Conservation (phyloP, 1,140 invertebrate genomes). For the Ips typographus region DNA sequence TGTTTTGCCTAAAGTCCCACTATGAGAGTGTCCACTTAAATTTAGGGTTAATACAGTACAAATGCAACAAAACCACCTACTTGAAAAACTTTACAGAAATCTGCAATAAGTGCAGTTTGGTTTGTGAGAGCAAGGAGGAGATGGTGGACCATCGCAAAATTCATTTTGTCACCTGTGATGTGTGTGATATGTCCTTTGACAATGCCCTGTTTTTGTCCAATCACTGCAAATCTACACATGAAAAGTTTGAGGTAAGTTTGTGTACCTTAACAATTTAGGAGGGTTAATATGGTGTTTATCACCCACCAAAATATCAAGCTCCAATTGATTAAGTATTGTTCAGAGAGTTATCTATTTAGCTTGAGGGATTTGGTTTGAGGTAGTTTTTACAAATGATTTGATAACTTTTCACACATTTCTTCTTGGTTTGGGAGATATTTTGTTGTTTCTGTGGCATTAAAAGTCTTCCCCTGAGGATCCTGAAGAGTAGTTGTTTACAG, state of each 20-base stretch:
- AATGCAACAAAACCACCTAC: constrained; percentile 29
- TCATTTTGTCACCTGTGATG: constrained; percentile 37
- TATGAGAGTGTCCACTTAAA: constrained; percentile 37
- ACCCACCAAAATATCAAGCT: too few species aligned
- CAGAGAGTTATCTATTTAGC: too few species aligned
- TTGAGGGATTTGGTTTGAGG: too few species aligned
- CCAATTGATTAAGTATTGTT: too few species aligned
- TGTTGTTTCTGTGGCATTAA: too few species aligned
- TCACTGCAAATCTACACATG: constrained; percentile 33
- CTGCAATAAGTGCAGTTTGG: constrained; percentile 35
- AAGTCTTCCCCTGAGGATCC: too few species aligned
- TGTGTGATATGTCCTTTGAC: constrained; percentile 37
- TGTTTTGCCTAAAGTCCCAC: constrained; percentile 39
- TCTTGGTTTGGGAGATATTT: too few species aligned
- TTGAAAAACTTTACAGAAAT: constrained; percentile 28
- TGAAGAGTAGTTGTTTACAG: too few species aligned
- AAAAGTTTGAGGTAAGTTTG: constrained; percentile 32
- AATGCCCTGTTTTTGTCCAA: constrained; percentile 33
- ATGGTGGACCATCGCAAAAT: constrained; percentile 36
- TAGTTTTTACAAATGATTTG: too few species aligned
- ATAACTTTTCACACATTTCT: too few species aligned
- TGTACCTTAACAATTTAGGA: too few species aligned
- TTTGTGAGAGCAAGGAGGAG: constrained; percentile 32
- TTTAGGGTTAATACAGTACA: constrained; percentile 32
- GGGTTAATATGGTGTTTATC: too few species aligned